Base-by-base conservation (phyloP, 2,797 vertebrate genomes). In the Neostethus bicornis region DNA sequence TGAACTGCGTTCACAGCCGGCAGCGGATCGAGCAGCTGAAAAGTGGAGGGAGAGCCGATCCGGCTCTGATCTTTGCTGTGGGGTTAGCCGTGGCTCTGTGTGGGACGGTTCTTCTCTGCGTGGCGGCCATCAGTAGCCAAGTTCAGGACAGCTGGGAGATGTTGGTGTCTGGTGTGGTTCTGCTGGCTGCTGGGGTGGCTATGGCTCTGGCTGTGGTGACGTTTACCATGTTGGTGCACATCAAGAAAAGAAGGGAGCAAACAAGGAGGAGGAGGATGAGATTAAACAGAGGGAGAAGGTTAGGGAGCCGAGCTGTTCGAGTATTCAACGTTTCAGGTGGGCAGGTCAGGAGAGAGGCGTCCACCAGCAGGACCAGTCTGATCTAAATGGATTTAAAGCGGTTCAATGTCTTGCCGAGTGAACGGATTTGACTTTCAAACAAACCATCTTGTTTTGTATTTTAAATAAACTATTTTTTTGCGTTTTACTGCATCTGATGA, bases 1-100 rank as follows among this genome's bases (percentile, higher is more conserved):
- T 97, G 96, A 96, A 97, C 78, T 99, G 97, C 19, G 84, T 99
- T 50, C 94, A 64, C 60, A 95, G 92, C 68, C 87, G 93, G 17
- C 91, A 88, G 1, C 93, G 93, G 4, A 95, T 99, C 0, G 89
- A 94, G 51, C 91, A 94, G 70, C 89, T 99, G 64, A 95, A 93
- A 83, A 99, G 96, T 0, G 97, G 96, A 0, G 97, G 97, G 1
- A 87, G 89, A 10, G 92, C 90, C 0, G 96, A 99, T 60, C 92
- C 92, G 0, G 75, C 91, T 0, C 84, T 98, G 47, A 86, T 95
- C 57, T 87, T 94, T 0, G 90, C 93, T 7, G 93, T 94, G 0
- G 93, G 94, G 9, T 66, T 95, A 48, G 92, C 94, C 2, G 86
- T 97, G 79, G 67, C 90, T 46, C 67, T 92, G 62, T 95, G 94